A percentile compares a stretch with the other conserved stretches of the same genome.
These are phyloP conservation scores for Euzophera pinguis DNA, from an alignment of 2,888 invertebrate species.

Conservation along the genomic window DNA sequence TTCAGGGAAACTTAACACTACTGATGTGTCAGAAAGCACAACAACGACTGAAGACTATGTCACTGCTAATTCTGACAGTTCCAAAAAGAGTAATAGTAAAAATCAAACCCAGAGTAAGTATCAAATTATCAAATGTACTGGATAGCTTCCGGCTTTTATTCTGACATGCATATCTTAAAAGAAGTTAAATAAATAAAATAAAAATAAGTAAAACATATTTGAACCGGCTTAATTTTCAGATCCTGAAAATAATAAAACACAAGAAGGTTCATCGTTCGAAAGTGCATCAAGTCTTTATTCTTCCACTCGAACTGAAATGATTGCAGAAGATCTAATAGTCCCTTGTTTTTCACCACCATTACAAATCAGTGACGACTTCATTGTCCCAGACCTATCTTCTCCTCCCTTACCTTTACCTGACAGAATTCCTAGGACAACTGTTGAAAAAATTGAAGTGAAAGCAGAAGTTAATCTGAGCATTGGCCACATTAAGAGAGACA, in stretches of 20 bases:
- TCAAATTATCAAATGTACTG: slow-evolving; percentile 5
- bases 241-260: slow-evolving; percentile 79
- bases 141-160: neutral
- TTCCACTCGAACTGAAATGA: slow-evolving; percentile 85
- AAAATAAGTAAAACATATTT: too few species aligned
- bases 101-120: slow-evolving; percentile 67
- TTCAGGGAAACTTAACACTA: slow-evolving; percentile 85
- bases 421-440: slow-evolving; percentile 48
- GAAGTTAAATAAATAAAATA: neutral
- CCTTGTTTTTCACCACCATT: slow-evolving; percentile 81
- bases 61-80: slow-evolving; percentile 90
- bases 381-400: slow-evolving; percentile 66
- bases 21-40: slow-evolving; percentile 92
- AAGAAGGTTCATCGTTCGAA: slow-evolving; percentile 92
- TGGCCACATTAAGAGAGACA: slow-evolving; percentile 65
- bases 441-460: slow-evolving; percentile 68
- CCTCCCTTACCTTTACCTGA: slow-evolving; percentile 70
- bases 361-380: slow-evolving; percentile 71
- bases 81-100: slow-evolving; percentile 80
- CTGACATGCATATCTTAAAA: neutral
- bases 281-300: slow-evolving; percentile 91
- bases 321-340: slow-evolving; percentile 82
- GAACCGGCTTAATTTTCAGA: slow-evolving; percentile 59
- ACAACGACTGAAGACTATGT: slow-evolving; percentile 92
- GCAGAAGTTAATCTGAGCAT: slow-evolving; percentile 55